Conservation (phyloP, 2,797 vertebrate species). For the Sebastes dallii region DNA sequence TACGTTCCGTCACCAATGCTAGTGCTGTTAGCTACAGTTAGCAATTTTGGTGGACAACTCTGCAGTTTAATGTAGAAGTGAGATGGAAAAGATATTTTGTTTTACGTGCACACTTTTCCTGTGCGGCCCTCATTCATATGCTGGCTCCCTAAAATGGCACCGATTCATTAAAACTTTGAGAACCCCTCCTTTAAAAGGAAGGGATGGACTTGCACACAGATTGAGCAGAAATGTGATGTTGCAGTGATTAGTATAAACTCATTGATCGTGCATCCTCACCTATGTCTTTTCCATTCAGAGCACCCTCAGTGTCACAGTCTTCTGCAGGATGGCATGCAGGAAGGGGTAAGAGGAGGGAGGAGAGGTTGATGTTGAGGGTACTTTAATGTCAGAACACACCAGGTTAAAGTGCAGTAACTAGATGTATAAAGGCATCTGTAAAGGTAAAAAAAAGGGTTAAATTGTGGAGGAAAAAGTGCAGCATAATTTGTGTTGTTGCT, state of each 20-base stretch:
- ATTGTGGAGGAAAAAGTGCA: background rate
- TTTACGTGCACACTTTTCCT: background rate
- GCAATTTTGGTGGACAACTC: background rate
- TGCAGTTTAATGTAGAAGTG: background rate
- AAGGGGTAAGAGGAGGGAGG: constrained; percentile 45
- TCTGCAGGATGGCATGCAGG: constrained; percentile 80
- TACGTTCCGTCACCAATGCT: background rate
- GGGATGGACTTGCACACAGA: constrained; percentile 33
- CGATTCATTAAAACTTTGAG: background rate
- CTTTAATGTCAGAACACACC: constrained; percentile 4
- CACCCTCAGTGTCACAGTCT: constrained; percentile 89
- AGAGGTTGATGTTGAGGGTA: background rate
- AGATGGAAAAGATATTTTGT: background rate
- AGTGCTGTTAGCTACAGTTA: background rate
- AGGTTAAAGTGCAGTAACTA: background rate
- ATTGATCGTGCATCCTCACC: constrained; percentile 81
- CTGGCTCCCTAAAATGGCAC: background rate
- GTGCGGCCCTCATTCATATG: background rate
- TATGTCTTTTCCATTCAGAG: constrained; percentile 88
- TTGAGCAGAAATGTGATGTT: constrained; percentile 31
- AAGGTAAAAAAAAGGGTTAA: background rate
- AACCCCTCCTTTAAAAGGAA: background rate
- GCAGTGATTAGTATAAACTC: constrained; percentile 1
- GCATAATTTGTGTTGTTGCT: background rate
- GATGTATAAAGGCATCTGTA: background rate